Conservation (phyloP, 1,140 invertebrate species). For the Heterodera schachtii region DNA sequence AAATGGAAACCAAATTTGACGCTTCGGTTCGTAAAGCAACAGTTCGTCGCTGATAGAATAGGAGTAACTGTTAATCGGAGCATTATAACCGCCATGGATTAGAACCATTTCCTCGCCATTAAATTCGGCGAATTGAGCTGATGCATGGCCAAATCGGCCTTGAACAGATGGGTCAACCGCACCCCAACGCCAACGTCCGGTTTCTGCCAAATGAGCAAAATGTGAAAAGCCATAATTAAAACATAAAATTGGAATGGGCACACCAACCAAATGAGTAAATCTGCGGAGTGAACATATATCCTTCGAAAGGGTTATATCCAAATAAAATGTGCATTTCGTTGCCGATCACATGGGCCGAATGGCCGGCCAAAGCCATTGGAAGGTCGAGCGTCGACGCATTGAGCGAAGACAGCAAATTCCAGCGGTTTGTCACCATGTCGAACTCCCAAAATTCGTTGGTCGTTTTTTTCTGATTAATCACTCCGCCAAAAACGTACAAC, state of each 20-base stretch:
- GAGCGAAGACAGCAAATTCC: constrained; percentile 43
- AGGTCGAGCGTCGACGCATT: constrained; percentile 38
- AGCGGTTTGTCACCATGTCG: constrained; percentile 43
- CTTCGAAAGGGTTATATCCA: constrained; percentile 61
- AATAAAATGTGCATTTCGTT: constrained; percentile 64
- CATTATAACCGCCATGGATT: constrained; percentile 58
- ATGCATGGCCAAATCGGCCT: constrained; percentile 61
- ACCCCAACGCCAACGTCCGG: constrained; percentile 48
- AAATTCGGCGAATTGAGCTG: constrained; percentile 45
- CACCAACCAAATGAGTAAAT: constrained; percentile 61
- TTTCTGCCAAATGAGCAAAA: constrained; percentile 45
- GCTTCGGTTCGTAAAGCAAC: constrained; percentile 45
- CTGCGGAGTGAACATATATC: constrained; percentile 59
- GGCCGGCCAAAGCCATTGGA: constrained; percentile 59
- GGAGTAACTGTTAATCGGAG: constrained; percentile 48
- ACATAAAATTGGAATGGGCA: not conserved
- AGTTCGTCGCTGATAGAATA: constrained; percentile 59
- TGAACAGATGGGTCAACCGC: constrained; percentile 48
- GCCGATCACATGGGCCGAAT: constrained; percentile 62
- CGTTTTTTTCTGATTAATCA: constrained; percentile 45
- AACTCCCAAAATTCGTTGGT: constrained; percentile 63
- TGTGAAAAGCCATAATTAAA: not conserved
- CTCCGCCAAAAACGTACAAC: constrained; percentile 61
- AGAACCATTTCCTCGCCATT: constrained; percentile 48
- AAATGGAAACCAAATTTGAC: constrained; percentile 23